Conservation (phyloP, 2,888 invertebrate species). For the Calephelis perditalis region DNA sequence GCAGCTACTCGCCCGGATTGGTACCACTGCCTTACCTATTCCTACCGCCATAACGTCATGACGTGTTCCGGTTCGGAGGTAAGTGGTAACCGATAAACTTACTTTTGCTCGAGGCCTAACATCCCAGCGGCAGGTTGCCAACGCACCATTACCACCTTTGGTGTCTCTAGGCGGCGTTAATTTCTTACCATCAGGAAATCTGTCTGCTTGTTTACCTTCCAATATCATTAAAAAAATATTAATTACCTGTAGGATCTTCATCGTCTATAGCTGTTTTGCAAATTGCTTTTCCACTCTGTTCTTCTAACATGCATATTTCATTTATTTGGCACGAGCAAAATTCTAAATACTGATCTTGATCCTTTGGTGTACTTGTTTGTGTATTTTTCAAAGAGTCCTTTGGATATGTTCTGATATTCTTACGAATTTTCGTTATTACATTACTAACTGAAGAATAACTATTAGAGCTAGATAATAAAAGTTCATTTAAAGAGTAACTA, state of each 20-base stretch:
- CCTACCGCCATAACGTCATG: no score
- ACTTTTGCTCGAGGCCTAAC: no score
- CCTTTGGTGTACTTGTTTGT: constrained; percentile 46
- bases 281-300: constrained; percentile 76
- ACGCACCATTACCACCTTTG: no score
- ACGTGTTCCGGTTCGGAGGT: no score
- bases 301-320: constrained; percentile 82
- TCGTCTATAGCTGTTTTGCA: constrained; percentile 73
- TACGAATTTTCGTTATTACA: constrained; percentile 59
- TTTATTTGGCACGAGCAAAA: constrained; percentile 74
- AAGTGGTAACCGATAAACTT: no score
- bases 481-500: constrained; percentile 40
- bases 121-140: no score
- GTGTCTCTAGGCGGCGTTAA: no score
- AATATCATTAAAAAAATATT: background rate
- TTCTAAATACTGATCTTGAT: constrained; percentile 58
- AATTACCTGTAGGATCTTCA: constrained; percentile 78
- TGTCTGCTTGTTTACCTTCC: no score
- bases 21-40: no score
- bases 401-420: constrained; percentile 66
- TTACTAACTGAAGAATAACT: constrained; percentile 43
- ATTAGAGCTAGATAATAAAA: constrained; percentile 37
- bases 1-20: no score
- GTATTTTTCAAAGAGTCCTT: constrained; percentile 42
- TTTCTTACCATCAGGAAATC: no score